These are phyloP conservation scores for Myanophis thanlyinensis DNA, from an alignment of 2,113 vertebrate species.

Conservation along the genomic window DNA sequence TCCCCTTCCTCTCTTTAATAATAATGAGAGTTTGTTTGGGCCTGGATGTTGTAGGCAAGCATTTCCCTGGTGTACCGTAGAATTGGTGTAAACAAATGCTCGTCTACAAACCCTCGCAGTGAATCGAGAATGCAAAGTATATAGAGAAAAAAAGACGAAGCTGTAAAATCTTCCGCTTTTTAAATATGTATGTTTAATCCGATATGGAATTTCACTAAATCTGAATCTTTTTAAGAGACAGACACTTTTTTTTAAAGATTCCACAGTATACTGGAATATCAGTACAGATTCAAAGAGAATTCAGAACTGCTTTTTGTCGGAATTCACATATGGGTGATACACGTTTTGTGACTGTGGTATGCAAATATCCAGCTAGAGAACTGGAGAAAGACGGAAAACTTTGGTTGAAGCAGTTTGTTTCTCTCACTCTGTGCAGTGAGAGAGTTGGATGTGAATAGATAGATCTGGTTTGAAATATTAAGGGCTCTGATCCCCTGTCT, in stretches of 20 bases:
- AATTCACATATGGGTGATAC: neutral
- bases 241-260: neutral
- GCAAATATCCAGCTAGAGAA: neutral
- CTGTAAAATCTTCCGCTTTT: neutral
- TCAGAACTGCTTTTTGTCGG: neutral
- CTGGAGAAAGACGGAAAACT: no score
- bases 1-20: neutral
- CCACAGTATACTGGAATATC: neutral
- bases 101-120: neutral
- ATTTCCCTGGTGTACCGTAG: constrained; percentile 12
- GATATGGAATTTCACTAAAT: neutral
- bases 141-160: neutral
- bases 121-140: neutral
- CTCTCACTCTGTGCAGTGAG: neutral
- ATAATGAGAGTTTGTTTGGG: constrained; percentile 11
- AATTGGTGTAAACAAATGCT: constrained; percentile 30
- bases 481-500: neutral
- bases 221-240: neutral
- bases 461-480: neutral
- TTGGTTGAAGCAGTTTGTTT: neutral
- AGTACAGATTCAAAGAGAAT: neutral
- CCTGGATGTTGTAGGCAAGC: neutral
- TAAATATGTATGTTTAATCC: neutral
- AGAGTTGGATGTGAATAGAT: neutral
- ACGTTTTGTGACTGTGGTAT: neutral